Conservation (phyloP, 2,113 vertebrate genomes). For the Cephalopterus ornatus region DNA sequence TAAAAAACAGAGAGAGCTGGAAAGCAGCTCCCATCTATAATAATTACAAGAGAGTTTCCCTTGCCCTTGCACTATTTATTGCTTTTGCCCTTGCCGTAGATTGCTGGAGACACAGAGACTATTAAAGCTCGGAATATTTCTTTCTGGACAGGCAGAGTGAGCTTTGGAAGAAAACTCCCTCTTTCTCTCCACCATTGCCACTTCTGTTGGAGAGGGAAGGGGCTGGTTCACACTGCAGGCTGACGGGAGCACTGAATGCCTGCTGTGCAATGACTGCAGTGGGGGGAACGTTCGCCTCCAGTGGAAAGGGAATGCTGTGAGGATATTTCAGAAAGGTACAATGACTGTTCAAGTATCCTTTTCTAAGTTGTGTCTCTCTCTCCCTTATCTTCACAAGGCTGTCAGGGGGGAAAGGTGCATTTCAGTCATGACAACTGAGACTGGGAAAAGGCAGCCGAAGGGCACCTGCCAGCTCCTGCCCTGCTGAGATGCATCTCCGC, state of each 20-base stretch:
- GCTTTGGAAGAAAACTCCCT: background rate
- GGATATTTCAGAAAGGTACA: background rate
- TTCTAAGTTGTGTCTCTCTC: background rate
- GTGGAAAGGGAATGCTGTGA: background rate
- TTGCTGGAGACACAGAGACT: background rate
- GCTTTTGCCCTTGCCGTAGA: background rate
- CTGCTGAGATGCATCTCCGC: background rate
- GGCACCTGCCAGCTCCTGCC: background rate
- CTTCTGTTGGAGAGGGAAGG: background rate
- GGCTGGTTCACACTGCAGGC: background rate
- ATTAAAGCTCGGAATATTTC: background rate
- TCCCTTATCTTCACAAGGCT: background rate
- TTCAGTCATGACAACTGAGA: background rate
- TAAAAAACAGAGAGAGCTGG: background rate
- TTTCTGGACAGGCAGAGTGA: background rate
- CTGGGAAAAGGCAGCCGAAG: background rate
- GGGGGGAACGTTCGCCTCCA: background rate
- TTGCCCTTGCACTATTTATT: conserved; percentile 18
- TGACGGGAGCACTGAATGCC: background rate
- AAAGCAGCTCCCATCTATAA: background rate
- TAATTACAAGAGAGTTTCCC: background rate
- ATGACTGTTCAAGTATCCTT: background rate
- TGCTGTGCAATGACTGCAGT: background rate
- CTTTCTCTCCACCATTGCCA: background rate
- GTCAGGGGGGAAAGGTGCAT: background rate